Evolutionary conservation across 2,888 invertebrate genomes (phyloP).

Genomic region (Linnaemya vulpina): DNA sequence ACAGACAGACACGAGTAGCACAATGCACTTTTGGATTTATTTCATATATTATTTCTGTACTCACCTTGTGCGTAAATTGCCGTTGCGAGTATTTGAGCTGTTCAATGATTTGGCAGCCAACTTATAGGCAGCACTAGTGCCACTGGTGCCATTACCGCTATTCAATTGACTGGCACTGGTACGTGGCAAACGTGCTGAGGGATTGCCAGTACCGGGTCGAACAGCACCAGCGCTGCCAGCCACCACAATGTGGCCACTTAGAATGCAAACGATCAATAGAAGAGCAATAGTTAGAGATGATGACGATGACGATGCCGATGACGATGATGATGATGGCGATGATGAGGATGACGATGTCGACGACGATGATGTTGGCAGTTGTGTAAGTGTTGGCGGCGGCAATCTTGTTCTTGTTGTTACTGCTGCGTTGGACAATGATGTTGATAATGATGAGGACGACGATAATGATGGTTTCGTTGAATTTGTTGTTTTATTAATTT

Average conservation of each 20-base stretch:
- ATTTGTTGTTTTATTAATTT: constrained; percentile 52
- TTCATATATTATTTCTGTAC: constrained; percentile 54
- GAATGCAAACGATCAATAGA: constrained; percentile 75
- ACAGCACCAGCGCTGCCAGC: constrained; percentile 76
- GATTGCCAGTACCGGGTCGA: constrained; percentile 81
- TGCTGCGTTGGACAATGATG: constrained; percentile 56
- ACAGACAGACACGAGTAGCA: background rate
- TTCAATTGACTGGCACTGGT: constrained; percentile 85
- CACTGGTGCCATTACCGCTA: constrained; percentile 76
- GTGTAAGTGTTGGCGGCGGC: background rate
- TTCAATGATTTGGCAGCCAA: constrained; percentile 80
- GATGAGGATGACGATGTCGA: background rate
- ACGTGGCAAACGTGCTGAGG: constrained; percentile 85
- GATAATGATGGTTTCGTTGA: constrained; percentile 49
- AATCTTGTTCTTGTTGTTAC: constrained; percentile 36
- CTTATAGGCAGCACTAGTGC: constrained; percentile 77
- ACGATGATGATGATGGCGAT: constrained; percentile 55
- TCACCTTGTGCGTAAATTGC: constrained; percentile 83
- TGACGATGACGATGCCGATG: constrained; percentile 55
- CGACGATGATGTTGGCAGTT: constrained; percentile 46
- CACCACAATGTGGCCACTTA: constrained; percentile 71
- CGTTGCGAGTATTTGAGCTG: constrained; percentile 79
- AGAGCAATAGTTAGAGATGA: constrained; percentile 73
- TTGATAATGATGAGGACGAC: constrained; percentile 19
- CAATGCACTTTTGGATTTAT: background rate